Evolutionary conservation across 92 coral and sea anemone genomes (phyloP), one percentile per base, ranked within the genome.

Genomic region (Phenganax stokvisi): DNA sequence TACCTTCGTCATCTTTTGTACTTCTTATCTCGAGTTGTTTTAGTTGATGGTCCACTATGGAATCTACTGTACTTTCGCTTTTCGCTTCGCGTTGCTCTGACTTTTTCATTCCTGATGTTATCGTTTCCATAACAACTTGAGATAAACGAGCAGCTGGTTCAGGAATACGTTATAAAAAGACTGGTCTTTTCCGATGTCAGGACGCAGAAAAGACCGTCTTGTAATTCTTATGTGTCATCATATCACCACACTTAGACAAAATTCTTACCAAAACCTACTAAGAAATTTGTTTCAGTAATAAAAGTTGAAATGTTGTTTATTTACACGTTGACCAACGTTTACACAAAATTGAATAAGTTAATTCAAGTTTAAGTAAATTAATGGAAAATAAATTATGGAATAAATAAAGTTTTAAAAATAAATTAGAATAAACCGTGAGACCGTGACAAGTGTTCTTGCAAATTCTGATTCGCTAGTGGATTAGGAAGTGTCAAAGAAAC

Each of bases 121-220:
- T 56, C 80, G 80, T 76, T 56, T 76, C 80, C 80, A 76, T 76
- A 76, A 76, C 80, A 76, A 76, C 80, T 76, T 29, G 16, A 56
- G 56, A 74, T 44, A 51, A 61, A 61, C 67, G 47, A 61, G 28
- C 67, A 66, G 72, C 72, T 29, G 70, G 5, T 2, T 64, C 70
- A 64, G 0, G 3, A 13, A 27, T 6, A 37, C 15, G 72, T 66
- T 66, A 15, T 20, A 37, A 27, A 27, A 6, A 25, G 4, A 1
- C 25, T 47, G 51, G 25, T 51, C 28, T 27, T 30, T 25, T 20
- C 28, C 72, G 31, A 66, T 25, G 5, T 66, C 31, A 12, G 47
- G 12, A 66, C 51, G 12, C 28, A 66, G 11, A 27, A 66, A 66
- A 25, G 51, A 51, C 1, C 51, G 47, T 5, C 47, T 37, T 1